A percentile compares a stretch with the other conserved stretches of the same genome.
Conservation (phyloP, 2,888 invertebrate genomes). For the Conomelus anceps region DNA sequence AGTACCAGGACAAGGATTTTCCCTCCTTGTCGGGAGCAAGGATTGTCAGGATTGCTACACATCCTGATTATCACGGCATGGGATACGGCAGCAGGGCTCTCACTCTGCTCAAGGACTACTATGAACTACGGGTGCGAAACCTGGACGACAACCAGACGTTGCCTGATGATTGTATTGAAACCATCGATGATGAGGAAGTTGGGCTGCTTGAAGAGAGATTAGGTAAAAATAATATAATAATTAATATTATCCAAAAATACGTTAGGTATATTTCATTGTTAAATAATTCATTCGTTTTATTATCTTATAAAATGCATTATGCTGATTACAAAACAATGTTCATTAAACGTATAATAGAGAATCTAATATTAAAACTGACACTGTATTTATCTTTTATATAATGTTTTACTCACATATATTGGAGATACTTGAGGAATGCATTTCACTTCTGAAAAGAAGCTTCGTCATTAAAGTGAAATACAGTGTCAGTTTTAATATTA, state of each 20-base stretch:
- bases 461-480: too few relatives aligned
- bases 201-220: conserved; percentile 64
- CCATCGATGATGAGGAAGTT: conserved; percentile 51
- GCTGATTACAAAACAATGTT: too few relatives aligned
- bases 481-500: too few relatives aligned
- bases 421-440: too few relatives aligned
- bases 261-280: not conserved
- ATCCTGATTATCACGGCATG: conserved; percentile 96
- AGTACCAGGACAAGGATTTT: conserved; percentile 91
- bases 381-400: too few relatives aligned
- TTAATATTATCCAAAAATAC: conserved; percentile 38
- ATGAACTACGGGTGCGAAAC: conserved; percentile 69
- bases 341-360: too few relatives aligned
- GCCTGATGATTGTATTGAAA: conserved; percentile 43
- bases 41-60: conserved; percentile 93
- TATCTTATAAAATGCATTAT: too few relatives aligned
- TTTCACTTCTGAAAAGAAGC: too few relatives aligned
- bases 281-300: too few relatives aligned
- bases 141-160: conserved; percentile 51
- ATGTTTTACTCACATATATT: too few relatives aligned
- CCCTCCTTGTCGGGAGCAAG: conserved; percentile 83
- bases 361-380: too few relatives aligned
- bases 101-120: conserved; percentile 78
- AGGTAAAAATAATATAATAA: conserved; percentile 42
- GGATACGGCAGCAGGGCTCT: conserved; percentile 92